Base-by-base conservation (phyloP, 1,140 invertebrate genomes). In the Ceratosolen fusciceps region DNA sequence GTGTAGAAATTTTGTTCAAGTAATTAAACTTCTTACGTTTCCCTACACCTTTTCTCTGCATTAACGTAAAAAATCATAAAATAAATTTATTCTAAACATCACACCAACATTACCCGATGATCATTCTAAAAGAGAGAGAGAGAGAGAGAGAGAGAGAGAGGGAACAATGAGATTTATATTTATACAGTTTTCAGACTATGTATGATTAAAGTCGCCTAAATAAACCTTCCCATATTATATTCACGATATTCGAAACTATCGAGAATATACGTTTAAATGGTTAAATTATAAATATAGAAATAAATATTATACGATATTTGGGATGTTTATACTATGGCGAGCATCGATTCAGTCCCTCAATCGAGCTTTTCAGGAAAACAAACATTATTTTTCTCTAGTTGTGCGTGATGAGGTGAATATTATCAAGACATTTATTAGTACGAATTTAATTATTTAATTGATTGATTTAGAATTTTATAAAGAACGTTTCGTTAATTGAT, bases 301-400 rank as follows among this genome's bases (percentile, higher is more conserved):
- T 65, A 2, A 37, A 24, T 62, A 65, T 65, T 19, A 37, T 37
- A 9, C 3, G 19, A 65, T n/a, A 65, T 34, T 21, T 31, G 31
- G 14, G 10, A 26, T 71, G 47, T 71, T 71, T 71, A 71, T 52
- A 34, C 54, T n/a, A 49, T 52, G 19, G 5, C 14, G 47, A 31
- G 14, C 10, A 31, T 7, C 5, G 67, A 29, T 71, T 71, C 14
- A 71, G 68, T 54, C 21, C 9, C 4, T 52, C 47, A 19, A 26
- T 31, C 39, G 16, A 71, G 24, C 47, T 71, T 71, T 71, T 52
- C 43, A 29, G 1, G 68, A 71, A 71, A 52, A 52, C 39, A 71
- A 52, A 71, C 47, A 47, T 47, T n/a, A 65, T 65, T 65, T 60
- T 65, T 37, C 31, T 37, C 8, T 34, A 37, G 34, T 9, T 7